Percentiles rank a stretch among this genome's conserved stretches.
These are phyloP conservation scores for Pantherophis guttatus DNA, from an alignment of 2,113 vertebrate species.

Conservation along the genomic window DNA sequence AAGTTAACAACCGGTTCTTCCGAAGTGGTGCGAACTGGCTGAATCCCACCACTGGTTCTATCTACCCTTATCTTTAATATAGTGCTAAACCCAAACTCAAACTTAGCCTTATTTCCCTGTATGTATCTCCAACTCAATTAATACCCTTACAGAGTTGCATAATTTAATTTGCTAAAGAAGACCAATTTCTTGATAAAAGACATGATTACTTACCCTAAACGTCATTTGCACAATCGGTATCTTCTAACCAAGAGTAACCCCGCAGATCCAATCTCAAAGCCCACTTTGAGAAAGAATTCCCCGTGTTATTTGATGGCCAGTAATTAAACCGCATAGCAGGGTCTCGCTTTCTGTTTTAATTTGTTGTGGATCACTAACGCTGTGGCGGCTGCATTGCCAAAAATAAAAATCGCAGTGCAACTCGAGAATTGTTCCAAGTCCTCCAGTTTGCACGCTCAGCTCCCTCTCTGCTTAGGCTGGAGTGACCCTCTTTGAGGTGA, in stretches of 20 bases:
- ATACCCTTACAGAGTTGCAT: not conserved
- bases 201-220: conserved; percentile 5
- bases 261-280: not conserved
- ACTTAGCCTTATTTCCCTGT: not conserved
- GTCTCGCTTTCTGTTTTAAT: not conserved
- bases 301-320: not conserved
- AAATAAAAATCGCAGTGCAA: conserved; percentile 71
- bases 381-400: conserved; percentile 57
- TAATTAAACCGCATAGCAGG: not conserved
- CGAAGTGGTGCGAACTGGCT: too few species aligned
- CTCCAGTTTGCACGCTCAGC: not conserved
- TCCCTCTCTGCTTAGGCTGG: not conserved
- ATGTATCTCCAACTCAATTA: not conserved
- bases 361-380: conserved; percentile 29
- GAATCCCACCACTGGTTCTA: too few species aligned
- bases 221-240: not conserved
- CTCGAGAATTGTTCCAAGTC: conserved; percentile 24
- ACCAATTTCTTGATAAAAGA: not conserved
- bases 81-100: not conserved
- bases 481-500: not conserved
- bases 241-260: not conserved
- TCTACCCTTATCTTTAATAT: not conserved
- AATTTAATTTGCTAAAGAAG: not conserved
- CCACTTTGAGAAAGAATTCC: not conserved
- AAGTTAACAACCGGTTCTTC: too few species aligned